Base-by-base conservation (phyloP, 53 echinoderm and acorn worm species). In the Astropecten irregularis region DNA sequence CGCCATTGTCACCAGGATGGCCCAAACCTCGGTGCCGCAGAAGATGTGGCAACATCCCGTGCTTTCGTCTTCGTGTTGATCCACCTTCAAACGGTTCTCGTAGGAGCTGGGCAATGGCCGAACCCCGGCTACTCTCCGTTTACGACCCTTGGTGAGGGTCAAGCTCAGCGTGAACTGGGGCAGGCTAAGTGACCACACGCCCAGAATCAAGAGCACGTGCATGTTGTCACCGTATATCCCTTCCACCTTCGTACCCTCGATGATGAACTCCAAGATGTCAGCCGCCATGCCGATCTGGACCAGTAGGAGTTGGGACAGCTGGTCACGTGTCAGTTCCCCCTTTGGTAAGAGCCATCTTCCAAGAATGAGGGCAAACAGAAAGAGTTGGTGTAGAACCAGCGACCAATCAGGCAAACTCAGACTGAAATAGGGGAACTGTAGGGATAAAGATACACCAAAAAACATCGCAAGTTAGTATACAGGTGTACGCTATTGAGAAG, bases 211-310 rank as follows among this genome's bases (percentile, higher is more conserved):
- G 16, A 47, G 1, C 14, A 92, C 52, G 36, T 68, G 36, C 8
- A 60, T 19, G 33, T 74, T 20, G 20, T 51, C 38, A 38, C 87
- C 76, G 27, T 76, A 73, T 8, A 89, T 82, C 19, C 67, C 76
- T 14, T 71, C 76, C 15, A 73, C 66, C 57, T 76, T 86, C 39
- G 89, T 30, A 1, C 86, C 83, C 60, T 92, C 92, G 0, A 86
- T 76, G 19, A 89, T 69, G 68, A 92, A 92, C 69, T 92, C 92
- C 28, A 92, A 63, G 66, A 92, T 92, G 63, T 92, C 92, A 13
- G 92, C 86, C 16, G 92, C 92, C 83, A 92, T 92, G 38, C 89
- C 92, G 30, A 89, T 82, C 46, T 84, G 82, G 7, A 83, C 92
- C 60, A 92, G 54, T 7, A 92, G 83, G 2, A 92, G 69, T 35